Base-by-base conservation (phyloP, 2,888 invertebrate genomes). In the Microdon myrmicae region DNA sequence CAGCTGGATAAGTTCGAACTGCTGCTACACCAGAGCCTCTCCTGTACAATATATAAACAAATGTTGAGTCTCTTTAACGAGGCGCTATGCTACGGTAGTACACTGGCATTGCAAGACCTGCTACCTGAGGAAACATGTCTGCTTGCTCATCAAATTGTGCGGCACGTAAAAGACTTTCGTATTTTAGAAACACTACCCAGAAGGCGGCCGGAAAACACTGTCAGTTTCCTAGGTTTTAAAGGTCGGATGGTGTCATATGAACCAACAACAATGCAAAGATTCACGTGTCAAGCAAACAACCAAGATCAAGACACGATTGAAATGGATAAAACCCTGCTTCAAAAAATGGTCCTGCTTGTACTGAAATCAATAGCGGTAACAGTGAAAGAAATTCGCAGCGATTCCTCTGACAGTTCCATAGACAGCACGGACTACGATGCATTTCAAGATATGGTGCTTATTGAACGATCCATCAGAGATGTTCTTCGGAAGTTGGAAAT, bases 1-100 rank as follows among this genome's bases (percentile, higher is more conserved):
- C 90, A 92, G 74, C 79, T 94, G 69, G 90, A 92, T 70, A 86
- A 87, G 71, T 90, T 94, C 79, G 90, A 91, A 8, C 84, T 88
- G 56, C 77, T 90, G 48, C 82, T 87, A 31, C 88, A 85, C 75
- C 86, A 85, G 49, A 82, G 86, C 68, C 81, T 94, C n/a, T 90
- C 92, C 0, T 87, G 90, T 64, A 84, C 92, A 35, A 87, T 94
- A 69, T 94, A 94, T 86, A 88, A 90, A 71, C 92, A 92, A 79
- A 82, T 94, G 72, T 79, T 94, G 60, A 90, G 90, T 70, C 82
- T 94, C 20, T 92, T 94, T 71, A 94, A 94, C 77, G 94, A 94
- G 80, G 92, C 94, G 5, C 79, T 94, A 41, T 94, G 94, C 78
- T 94, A 94, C 77, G 94, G 94, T 2, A 94, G 92, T 68, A 94